These are phyloP conservation scores for Neoniphon sammara DNA, from an alignment of 2,797 vertebrate genomes.

Conservation along the genomic window DNA sequence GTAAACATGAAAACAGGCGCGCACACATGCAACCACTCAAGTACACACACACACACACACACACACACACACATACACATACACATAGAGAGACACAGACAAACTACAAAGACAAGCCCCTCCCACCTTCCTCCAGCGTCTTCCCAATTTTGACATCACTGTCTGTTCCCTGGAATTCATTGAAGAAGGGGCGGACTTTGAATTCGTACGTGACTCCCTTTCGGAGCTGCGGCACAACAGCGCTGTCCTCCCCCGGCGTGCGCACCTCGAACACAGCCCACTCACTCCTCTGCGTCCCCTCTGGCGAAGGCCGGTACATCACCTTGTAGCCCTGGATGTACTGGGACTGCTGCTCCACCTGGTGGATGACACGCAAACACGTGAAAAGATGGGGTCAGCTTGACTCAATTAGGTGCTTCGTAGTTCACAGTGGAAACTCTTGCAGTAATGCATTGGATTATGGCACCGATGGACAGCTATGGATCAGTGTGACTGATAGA, in stretches of 20 bases:
- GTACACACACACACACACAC: slow-evolving; percentile 6
- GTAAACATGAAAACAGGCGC: slow-evolving; percentile 70
- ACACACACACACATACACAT: slow-evolving; percentile 1
- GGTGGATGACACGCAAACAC: slow-evolving; percentile 36
- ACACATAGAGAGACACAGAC: slow-evolving; percentile 33
- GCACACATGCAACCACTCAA: slow-evolving; percentile 45
- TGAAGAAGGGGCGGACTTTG: slow-evolving; percentile 97
- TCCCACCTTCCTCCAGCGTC: slow-evolving; percentile 97
- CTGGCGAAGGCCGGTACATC: slow-evolving; percentile 89
- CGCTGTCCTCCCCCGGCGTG: slow-evolving; percentile 91
- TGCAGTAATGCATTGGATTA: slow-evolving; percentile 15
- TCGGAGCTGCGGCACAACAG: slow-evolving; percentile 90
- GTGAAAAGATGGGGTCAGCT: slow-evolving; percentile 36
- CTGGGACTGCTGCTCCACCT: slow-evolving; percentile 98
- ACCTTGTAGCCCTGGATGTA: slow-evolving; percentile 98
- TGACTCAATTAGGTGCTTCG: slow-evolving; percentile 45
- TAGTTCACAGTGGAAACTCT: slow-evolving; percentile 27
- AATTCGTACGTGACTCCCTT: slow-evolving; percentile 97
- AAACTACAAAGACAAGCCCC: slow-evolving; percentile 3
- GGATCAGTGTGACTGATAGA: slow-evolving; percentile 35
- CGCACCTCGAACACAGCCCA: slow-evolving; percentile 96
- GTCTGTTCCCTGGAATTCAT: slow-evolving; percentile 99
- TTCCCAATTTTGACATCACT: slow-evolving; percentile 96
- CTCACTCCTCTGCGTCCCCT: slow-evolving; percentile 85
- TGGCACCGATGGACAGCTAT: slow-evolving; percentile 29